Conservation (phyloP, 2,797 vertebrate species). For the Holocentrus rufus region DNA sequence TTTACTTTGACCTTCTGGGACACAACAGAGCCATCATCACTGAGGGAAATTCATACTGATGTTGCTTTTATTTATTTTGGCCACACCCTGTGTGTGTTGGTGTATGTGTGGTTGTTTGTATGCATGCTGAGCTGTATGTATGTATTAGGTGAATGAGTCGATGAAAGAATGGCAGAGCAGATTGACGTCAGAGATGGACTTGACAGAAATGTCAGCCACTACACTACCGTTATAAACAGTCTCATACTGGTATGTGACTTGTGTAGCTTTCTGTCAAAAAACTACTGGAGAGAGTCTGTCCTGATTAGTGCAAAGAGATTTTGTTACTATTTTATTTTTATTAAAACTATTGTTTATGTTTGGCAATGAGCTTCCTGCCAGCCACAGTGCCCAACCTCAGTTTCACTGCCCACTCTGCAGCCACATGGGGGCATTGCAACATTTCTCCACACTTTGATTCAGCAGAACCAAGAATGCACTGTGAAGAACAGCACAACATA, state of each 20-base stretch:
- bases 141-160: conserved; percentile 43
- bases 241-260: conserved; percentile 55
- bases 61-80: conserved; percentile 38
- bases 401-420: conserved; percentile 77
- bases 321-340: conserved; percentile 76
- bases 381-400: conserved; percentile 79
- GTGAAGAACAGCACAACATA: conserved; percentile 76
- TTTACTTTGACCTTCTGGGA: not conserved
- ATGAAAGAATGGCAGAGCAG: conserved; percentile 37
- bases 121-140: conserved; percentile 62
- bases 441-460: conserved; percentile 61
- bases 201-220: conserved; percentile 58
- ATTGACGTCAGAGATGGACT: conserved; percentile 56
- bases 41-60: conserved; percentile 3
- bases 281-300: conserved; percentile 58
- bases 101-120: conserved; percentile 16
- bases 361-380: conserved; percentile 81
- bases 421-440: conserved; percentile 68
- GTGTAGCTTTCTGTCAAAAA: conserved; percentile 64
- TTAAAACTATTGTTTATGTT: conserved; percentile 67
- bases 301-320: conserved; percentile 66
- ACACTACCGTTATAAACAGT: conserved; percentile 52
- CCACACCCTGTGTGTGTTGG: conserved; percentile 43
- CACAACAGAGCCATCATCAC: not conserved
- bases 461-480: conserved; percentile 68